phyloP scores from a whole-genome alignment of 2,888 invertebrate species.

The Phyto melanocephala region DNA sequence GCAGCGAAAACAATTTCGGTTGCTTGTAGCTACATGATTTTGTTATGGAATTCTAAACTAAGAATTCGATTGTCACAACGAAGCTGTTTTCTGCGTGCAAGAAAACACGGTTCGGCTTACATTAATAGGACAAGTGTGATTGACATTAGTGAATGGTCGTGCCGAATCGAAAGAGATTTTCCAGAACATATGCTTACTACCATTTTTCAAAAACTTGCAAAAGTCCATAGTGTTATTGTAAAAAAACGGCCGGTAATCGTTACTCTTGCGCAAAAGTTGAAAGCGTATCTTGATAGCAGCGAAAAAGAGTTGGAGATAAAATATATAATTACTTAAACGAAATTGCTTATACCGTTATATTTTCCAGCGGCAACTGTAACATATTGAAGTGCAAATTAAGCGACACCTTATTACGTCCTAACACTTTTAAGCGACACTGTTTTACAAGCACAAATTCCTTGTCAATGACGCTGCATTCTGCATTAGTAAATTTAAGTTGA shows the following conservation, averaged over 20 bases:
- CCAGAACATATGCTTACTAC: slow-evolving; percentile 13
- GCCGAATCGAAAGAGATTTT: neutral
- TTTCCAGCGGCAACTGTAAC: neutral
- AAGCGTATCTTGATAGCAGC: neutral
- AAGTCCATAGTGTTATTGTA: slow-evolving; percentile 11
- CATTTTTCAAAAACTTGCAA: slow-evolving; percentile 6
- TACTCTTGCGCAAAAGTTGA: slow-evolving; percentile 28
- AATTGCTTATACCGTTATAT: slow-evolving; percentile 9
- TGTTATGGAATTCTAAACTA: no score
- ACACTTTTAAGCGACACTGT: slow-evolving; percentile 10
- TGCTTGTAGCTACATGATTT: no score
- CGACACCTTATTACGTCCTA: slow-evolving; percentile 11
- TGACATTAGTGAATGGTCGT: neutral
- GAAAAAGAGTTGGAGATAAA: neutral
- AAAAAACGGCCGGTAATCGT: slow-evolving; percentile 40
- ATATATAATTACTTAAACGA: no score
- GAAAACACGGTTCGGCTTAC: neutral
- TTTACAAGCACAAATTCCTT: neutral
- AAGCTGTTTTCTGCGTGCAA: no score
- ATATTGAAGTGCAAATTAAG: neutral
- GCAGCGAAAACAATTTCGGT: no score
- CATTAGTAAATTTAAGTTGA: slow-evolving; percentile 11
- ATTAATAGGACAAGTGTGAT: slow-evolving; percentile 30
- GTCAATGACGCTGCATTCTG: slow-evolving; percentile 16
- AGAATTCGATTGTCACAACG: no score